Base-by-base conservation (phyloP, 2,797 vertebrate species). In the Distichodus sexfasciatus region DNA sequence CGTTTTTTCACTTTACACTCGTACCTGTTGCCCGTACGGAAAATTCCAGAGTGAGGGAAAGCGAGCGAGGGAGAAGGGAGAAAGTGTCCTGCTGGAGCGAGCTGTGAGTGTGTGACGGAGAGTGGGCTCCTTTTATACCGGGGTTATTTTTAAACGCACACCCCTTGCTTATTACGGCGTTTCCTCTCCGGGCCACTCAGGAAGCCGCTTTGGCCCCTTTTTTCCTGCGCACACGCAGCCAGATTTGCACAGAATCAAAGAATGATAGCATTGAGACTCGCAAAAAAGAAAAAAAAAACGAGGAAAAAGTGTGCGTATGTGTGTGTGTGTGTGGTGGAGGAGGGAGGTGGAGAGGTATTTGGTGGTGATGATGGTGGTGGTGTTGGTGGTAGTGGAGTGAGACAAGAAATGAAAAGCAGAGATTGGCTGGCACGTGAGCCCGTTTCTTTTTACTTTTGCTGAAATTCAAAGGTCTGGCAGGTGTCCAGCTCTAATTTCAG, bases 131-230 rank as follows among this genome's bases (percentile, higher is more conserved):
- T 96, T 97, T 92, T 97, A 97, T 97, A 97, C 86, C 86, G 4
- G 84, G 55, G 96, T 95, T 98, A 98, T 98, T 98, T 98, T 97
- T 98, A 97, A 93, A 93, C 90, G 26, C 88, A 84, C 91, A 87
- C 92, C 93, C 93, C 93, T 85, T 88, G 92, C 92, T 92, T 92
- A 93, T 94, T 93, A 92, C 92, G 87, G 88, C 74, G 90, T 91
- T 94, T 94, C 95, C 95, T 95, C 92, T 92, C 89, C 76, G 88
- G 88, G 88, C 88, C 87, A 86, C 87, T 93, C 96, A 96, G 96
- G 96, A 99, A 99, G 90, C 92, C 90, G 83, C 83, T 91, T 94
- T 92, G 93, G 93, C 93, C 90, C 88, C 80, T 87, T 92, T n/a
- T n/a, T 96, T 96, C 95, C 96, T 95, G 94, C 90, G 91, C 91